A percentile compares a stretch with the other conserved stretches of the same genome.
These are phyloP conservation scores for Drosophila lutescens DNA, from an alignment of 2,888 invertebrate species.

Conservation along the genomic window DNA sequence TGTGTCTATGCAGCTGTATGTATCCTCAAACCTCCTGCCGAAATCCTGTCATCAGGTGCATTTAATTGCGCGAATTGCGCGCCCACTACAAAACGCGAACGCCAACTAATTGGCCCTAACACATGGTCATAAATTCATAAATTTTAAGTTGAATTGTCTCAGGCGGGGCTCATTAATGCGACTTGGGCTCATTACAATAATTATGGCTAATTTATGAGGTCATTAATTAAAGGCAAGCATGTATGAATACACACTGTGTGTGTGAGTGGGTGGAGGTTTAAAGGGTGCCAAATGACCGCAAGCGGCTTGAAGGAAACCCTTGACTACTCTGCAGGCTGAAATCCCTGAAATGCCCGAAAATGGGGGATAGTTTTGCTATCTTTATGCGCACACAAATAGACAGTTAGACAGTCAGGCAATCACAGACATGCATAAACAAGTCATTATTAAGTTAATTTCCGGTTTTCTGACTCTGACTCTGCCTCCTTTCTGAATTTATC, in stretches of 20 bases:
- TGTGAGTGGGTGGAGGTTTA: not conserved
- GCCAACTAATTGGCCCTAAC: conserved; percentile 75
- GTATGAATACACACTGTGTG: not conserved
- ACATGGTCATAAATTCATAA: conserved; percentile 75
- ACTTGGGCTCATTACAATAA: conserved; percentile 79
- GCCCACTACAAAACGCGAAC: conserved; percentile 60
- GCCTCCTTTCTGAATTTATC: conserved; percentile 67
- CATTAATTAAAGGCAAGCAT: conserved; percentile 70
- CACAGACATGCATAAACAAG: conserved; percentile 35
- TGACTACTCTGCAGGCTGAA: not conserved
- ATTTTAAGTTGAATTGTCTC: conserved; percentile 80
- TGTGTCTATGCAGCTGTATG: conserved; percentile 54
- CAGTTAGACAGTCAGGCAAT: conserved; percentile 1
- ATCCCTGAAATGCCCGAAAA: not conserved
- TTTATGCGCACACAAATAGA: not conserved
- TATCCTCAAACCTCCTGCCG: not conserved
- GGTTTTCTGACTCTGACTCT: conserved; percentile 51
- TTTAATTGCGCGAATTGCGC: conserved; percentile 82
- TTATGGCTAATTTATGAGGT: conserved; percentile 80
- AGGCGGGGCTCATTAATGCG: conserved; percentile 26
- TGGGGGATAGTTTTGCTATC: conserved; percentile 9
- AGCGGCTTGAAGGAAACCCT: conserved; percentile 1
- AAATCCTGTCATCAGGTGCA: conserved; percentile 79
- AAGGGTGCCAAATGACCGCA: conserved; percentile 23
- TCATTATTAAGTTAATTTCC: conserved; percentile 72